Evolutionary conservation across 2,888 invertebrate species (phyloP).

Genomic region (Sericinus montela): DNA sequence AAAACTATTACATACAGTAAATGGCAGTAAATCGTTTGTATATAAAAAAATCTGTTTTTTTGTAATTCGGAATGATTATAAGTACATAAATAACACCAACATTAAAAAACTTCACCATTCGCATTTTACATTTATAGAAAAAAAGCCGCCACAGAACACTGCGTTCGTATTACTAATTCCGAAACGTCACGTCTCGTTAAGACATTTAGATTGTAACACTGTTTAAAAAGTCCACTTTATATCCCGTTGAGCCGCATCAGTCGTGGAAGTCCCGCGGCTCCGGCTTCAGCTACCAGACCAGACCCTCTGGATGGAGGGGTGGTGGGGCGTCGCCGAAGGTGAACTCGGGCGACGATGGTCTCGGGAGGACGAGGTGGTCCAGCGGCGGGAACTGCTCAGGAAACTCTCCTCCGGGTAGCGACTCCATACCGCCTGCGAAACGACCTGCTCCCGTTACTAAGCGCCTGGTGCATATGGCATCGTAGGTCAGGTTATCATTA

Average conservation of each 20-base stretch:
- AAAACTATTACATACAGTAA: too few species aligned
- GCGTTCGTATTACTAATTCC: conserved; percentile 17
- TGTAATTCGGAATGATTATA: conserved; percentile 9
- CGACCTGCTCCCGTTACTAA: conserved; percentile 85
- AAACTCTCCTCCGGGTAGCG: conserved; percentile 69
- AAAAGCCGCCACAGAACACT: conserved; percentile 10
- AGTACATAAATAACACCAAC: neutral
- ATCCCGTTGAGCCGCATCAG: conserved; percentile 77
- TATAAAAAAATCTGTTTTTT: too few species aligned
- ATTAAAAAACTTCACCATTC: neutral
- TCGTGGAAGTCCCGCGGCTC: conserved; percentile 80
- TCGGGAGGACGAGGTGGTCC: conserved; percentile 83
- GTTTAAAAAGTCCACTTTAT: conserved; percentile 60
- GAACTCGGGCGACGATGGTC: conserved; percentile 88
- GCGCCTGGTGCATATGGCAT: conserved; percentile 23
- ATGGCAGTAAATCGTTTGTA: too few species aligned
- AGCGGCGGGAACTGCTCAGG: conserved; percentile 80
- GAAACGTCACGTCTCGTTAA: conserved; percentile 26
- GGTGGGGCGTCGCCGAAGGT: conserved; percentile 78
- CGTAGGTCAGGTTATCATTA: too few species aligned
- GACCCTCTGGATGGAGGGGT: conserved; percentile 71
- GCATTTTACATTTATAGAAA: conserved; percentile 7
- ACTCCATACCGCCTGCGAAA: conserved; percentile 85
- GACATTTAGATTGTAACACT: conserved; percentile 35
- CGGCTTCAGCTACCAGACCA: conserved; percentile 80